phyloP scores from a whole-genome alignment of 2,113 vertebrate genomes.

The Thunnus thynnus region DNA sequence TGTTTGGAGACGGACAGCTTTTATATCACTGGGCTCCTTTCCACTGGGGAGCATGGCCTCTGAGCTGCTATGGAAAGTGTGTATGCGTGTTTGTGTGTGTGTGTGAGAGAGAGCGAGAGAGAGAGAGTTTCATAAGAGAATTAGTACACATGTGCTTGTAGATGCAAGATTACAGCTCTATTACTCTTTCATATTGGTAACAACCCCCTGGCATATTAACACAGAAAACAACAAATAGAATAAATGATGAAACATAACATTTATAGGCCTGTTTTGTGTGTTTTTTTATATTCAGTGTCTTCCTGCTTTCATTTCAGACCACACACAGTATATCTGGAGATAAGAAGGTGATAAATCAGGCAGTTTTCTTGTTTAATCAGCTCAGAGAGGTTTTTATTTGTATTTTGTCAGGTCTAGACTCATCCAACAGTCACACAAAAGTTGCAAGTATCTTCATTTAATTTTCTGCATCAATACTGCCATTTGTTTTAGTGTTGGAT shows the following conservation, averaged over 20 bases:
- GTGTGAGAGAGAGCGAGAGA: not conserved
- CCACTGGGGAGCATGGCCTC: constrained; percentile 45
- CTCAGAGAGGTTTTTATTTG: not conserved
- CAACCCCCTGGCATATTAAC: constrained; percentile 58
- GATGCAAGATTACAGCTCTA: constrained; percentile 31
- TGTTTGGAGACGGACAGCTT: constrained; percentile 21
- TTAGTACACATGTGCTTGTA: constrained; percentile 39
- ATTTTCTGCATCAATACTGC: too few species aligned
- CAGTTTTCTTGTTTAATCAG: not conserved
- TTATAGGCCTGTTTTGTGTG: not conserved
- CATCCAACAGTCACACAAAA: not conserved
- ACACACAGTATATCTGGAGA: not conserved
- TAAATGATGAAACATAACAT: constrained; percentile 54
- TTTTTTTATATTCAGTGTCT: constrained; percentile 1
- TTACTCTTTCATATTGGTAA: constrained; percentile 43
- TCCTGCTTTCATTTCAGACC: not conserved
- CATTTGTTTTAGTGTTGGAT: too few species aligned
- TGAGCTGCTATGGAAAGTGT: constrained; percentile 60
- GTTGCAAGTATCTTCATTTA: not conserved
- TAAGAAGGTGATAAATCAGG: not conserved
- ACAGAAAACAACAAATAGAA: constrained; percentile 56
- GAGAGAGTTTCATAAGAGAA: not conserved
- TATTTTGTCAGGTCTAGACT: not conserved
- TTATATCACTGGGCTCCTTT: constrained; percentile 50
- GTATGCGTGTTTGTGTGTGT: constrained; percentile 35